phyloP scores from a whole-genome alignment of 2,113 vertebrate species.

The Myrmophylax atrothorax region DNA sequence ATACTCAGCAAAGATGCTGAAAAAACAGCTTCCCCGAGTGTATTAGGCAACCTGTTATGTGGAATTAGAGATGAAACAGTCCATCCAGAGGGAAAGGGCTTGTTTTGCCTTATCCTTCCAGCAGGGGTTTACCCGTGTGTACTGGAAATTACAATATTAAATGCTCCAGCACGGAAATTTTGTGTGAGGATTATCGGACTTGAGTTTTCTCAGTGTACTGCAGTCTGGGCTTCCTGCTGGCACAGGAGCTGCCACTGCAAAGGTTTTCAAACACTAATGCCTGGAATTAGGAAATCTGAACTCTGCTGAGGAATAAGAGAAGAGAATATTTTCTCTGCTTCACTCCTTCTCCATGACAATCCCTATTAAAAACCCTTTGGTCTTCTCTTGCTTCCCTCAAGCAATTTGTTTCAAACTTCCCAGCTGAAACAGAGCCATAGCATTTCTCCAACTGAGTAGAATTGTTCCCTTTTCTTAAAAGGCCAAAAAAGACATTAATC shows the following conservation, averaged over 20 bases:
- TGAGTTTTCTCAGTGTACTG: neutral
- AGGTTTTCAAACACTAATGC: conserved; percentile 17
- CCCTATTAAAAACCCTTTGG: neutral
- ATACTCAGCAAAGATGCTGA: neutral
- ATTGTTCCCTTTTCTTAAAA: neutral
- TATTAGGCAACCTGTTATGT: neutral
- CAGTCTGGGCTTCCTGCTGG: neutral
- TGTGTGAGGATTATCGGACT: conserved; percentile 35
- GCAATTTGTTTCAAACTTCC: neutral
- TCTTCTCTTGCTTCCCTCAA: neutral
- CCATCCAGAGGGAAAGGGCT: neutral
- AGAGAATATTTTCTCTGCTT: neutral
- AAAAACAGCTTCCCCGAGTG: neutral
- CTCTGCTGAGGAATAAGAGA: neutral
- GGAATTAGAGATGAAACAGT: neutral
- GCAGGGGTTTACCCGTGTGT: conserved; percentile 13
- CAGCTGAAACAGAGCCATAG: neutral
- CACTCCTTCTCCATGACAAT: neutral
- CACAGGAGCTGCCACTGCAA: neutral
- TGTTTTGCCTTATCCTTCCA: conserved; percentile 34
- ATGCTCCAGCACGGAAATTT: conserved; percentile 18
- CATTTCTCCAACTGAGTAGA: neutral
- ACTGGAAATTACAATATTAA: conserved; percentile 35
- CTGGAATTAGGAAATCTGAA: neutral
- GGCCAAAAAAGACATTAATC: neutral